phyloP scores from a whole-genome alignment of 2,888 invertebrate species.

The Matsumyia berberina region DNA sequence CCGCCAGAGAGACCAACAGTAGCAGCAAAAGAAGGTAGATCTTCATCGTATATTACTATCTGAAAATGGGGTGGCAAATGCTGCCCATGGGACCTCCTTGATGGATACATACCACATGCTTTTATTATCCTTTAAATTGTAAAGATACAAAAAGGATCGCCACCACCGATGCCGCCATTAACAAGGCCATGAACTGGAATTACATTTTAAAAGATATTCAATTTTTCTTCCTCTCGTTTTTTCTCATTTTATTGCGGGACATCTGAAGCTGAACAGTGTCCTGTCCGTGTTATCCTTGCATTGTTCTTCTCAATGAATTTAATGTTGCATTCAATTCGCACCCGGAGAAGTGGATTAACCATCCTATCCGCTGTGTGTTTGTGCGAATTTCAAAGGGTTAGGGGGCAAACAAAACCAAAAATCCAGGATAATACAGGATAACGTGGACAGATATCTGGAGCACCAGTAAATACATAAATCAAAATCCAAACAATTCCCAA shows the following conservation, averaged over 20 bases:
- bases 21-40: constrained; percentile 51
- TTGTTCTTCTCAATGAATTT: constrained; percentile 30
- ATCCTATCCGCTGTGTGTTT: constrained; percentile 32
- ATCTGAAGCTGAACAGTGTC: not conserved
- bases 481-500: constrained; percentile 83
- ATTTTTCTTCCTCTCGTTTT: constrained; percentile 57
- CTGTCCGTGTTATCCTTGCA: constrained; percentile 46
- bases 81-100: constrained; percentile 83
- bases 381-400: constrained; percentile 47
- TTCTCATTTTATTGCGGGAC: constrained; percentile 20
- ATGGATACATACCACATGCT: constrained; percentile 83
- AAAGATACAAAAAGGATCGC: constrained; percentile 70
- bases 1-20: no score
- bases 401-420: constrained; percentile 82
- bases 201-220: constrained; percentile 72
- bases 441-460: constrained; percentile 79
- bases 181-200: constrained; percentile 77
- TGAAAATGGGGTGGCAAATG: constrained; percentile 84
- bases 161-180: constrained; percentile 69
- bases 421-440: constrained; percentile 83
- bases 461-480: constrained; percentile 83
- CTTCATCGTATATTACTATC: constrained; percentile 78
- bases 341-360: constrained; percentile 47
- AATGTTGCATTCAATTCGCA: constrained; percentile 55
- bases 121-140: constrained; percentile 80